A percentile compares a stretch with the other conserved stretches of the same genome.
Evolutionary conservation across 2,113 vertebrate species (phyloP).

Genomic region (Hyaena hyaena): DNA sequence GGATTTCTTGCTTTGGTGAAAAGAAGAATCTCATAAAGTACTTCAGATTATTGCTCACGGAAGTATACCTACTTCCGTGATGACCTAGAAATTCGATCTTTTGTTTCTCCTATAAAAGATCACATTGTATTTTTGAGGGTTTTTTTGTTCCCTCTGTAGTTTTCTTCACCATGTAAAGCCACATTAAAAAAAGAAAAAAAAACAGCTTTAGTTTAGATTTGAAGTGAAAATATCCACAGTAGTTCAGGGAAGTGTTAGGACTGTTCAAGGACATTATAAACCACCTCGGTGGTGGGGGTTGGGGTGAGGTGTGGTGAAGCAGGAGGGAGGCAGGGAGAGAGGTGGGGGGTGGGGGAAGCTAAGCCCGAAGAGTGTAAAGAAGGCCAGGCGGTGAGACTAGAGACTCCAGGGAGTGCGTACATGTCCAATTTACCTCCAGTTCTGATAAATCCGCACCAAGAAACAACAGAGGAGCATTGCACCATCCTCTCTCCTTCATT

Average conservation of each 20-base stretch:
- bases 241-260: slow-evolving; percentile 52
- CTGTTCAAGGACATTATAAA: slow-evolving; percentile 47
- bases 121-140: slow-evolving; percentile 52
- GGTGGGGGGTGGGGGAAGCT: background rate
- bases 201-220: slow-evolving; percentile 61
- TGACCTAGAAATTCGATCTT: slow-evolving; percentile 77
- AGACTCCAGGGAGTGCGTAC: background rate
- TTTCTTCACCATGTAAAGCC: slow-evolving; percentile 63
- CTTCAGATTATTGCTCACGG: slow-evolving; percentile 73
- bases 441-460: slow-evolving; percentile 1
- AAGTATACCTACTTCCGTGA: slow-evolving; percentile 66
- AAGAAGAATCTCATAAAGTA: slow-evolving; percentile 72
- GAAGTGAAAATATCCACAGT: slow-evolving; percentile 59
- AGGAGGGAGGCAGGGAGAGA: background rate
- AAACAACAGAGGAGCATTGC: slow-evolving; percentile 56
- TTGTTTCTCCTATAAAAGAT: slow-evolving; percentile 73
- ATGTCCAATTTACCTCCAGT: slow-evolving; percentile 46
- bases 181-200: slow-evolving; percentile 7
- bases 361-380: background rate
- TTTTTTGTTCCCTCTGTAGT: slow-evolving; percentile 35
- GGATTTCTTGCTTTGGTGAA: slow-evolving; percentile 69
- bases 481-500: slow-evolving; percentile 69
- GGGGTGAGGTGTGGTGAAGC: background rate
- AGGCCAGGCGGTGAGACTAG: background rate
- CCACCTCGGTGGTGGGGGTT: background rate